phyloP scores from a whole-genome alignment of 2,797 vertebrate genomes.

The Epinephelus coioides region DNA sequence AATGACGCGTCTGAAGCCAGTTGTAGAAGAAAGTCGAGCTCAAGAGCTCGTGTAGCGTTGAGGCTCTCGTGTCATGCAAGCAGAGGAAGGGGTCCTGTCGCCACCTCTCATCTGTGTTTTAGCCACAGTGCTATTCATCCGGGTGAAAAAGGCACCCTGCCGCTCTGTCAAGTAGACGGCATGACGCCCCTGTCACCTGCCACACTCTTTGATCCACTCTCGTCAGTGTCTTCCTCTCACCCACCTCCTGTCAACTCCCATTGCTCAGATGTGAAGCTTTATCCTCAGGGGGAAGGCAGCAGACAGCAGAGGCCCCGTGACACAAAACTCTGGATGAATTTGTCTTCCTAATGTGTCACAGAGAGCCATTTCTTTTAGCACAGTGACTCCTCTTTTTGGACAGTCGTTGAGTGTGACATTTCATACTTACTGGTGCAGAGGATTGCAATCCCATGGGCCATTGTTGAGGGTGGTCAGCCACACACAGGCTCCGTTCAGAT shows the following conservation, averaged over 20 bases:
- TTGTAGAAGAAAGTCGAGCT: not conserved
- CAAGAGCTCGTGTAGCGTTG: no score
- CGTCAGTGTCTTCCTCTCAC: conserved; percentile 53
- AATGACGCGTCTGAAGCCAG: not conserved
- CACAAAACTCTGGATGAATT: conserved; percentile 56
- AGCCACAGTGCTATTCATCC: conserved; percentile 43
- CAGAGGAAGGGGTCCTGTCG: not conserved
- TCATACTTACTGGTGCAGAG: conserved; percentile 30
- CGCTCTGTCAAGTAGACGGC: conserved; percentile 47
- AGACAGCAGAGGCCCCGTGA: conserved; percentile 51
- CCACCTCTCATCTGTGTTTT: conserved; percentile 30
- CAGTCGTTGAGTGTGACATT: conserved; percentile 52
- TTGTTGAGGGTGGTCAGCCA: conserved; percentile 20
- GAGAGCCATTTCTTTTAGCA: conserved; percentile 47
- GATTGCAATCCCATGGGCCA: conserved; percentile 32
- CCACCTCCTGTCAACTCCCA: conserved; percentile 68
- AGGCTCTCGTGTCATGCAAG: not conserved
- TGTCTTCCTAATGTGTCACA: conserved; percentile 63
- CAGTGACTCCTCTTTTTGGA: conserved; percentile 36
- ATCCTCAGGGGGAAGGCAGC: conserved; percentile 39
- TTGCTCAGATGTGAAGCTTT: conserved; percentile 60
- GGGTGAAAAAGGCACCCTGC: conserved; percentile 34
- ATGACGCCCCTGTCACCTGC: conserved; percentile 68
- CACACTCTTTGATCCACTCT: conserved; percentile 66
- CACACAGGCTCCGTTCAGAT: conserved; percentile 12